Evolutionary conservation across 2,888 invertebrate genomes (phyloP).

Genomic region (Clostera curtula): DNA sequence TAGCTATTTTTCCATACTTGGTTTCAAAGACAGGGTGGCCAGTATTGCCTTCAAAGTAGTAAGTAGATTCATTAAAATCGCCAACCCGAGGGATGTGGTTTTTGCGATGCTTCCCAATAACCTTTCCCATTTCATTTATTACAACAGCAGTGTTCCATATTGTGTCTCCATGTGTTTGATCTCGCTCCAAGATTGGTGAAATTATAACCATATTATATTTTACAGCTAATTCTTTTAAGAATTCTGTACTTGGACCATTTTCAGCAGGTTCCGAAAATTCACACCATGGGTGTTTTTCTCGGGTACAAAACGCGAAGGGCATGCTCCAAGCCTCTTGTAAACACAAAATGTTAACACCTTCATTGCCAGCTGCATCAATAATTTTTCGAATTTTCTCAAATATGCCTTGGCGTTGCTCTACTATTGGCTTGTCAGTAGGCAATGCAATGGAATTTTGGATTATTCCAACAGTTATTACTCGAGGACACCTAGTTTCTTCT

Average conservation of each 20-base stretch:
- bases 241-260: slow-evolving; percentile 87
- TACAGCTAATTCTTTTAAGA: slow-evolving; percentile 85
- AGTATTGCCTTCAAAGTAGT: slow-evolving; percentile 96
- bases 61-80: slow-evolving; percentile 99
- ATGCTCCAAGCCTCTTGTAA: slow-evolving; percentile 99
- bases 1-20: slow-evolving; percentile 89
- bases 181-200: slow-evolving; percentile 96
- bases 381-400: slow-evolving; percentile 83
- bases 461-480: slow-evolving; percentile 86
- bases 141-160: slow-evolving; percentile 98
- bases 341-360: slow-evolving; percentile 91
- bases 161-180: slow-evolving; percentile 87
- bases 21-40: slow-evolving; percentile 97
- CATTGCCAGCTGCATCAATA: slow-evolving; percentile 84
- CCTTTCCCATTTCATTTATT: slow-evolving; percentile 88
- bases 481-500: slow-evolving; percentile 82
- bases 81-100: slow-evolving; percentile 99
- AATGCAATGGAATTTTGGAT: slow-evolving; percentile 90
- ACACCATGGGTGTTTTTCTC: slow-evolving; percentile 97
- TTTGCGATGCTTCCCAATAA: slow-evolving; percentile 96
- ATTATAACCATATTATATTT: slow-evolving; percentile 94
- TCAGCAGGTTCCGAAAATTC: slow-evolving; percentile 96
- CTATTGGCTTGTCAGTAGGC: slow-evolving; percentile 83
- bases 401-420: slow-evolving; percentile 85
- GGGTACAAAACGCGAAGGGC: slow-evolving; percentile 99